These are phyloP conservation scores for Abramis brama DNA, from an alignment of 2,113 vertebrate species.

Conservation along the genomic window DNA sequence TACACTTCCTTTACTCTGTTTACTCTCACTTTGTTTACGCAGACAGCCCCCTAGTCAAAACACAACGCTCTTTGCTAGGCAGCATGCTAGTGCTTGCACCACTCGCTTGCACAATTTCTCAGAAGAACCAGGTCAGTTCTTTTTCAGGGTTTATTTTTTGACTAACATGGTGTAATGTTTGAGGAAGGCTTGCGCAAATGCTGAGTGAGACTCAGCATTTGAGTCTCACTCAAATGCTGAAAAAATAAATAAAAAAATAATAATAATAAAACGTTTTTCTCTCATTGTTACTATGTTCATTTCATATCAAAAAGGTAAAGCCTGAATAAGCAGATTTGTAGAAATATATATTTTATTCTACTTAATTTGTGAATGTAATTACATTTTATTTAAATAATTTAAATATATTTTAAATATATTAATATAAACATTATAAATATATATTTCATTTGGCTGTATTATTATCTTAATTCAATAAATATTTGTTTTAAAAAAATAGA, in stretches of 20 bases:
- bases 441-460: too few species aligned
- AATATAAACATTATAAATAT: too few species aligned
- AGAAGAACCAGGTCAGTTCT: conserved; percentile 1
- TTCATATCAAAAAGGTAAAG: too few species aligned
- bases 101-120: conserved; percentile 50
- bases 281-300: neutral
- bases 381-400: neutral
- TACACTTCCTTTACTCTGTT: neutral
- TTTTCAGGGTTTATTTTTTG: neutral
- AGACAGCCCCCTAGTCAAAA: conserved; percentile 36
- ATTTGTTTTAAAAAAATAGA: too few species aligned
- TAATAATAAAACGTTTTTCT: neutral
- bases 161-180: neutral
- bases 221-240: too few species aligned
- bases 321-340: neutral
- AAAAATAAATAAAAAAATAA: neutral
- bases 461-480: too few species aligned
- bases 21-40: conserved; percentile 38
- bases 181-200: neutral
- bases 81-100: conserved; percentile 45
- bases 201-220: neutral
- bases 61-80: conserved; percentile 33
- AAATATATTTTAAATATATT: neutral
- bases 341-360: too few species aligned
- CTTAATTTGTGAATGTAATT: neutral